Evolutionary conservation across 2,797 vertebrate species (phyloP).

Genomic region (Argyrosomus regius): DNA sequence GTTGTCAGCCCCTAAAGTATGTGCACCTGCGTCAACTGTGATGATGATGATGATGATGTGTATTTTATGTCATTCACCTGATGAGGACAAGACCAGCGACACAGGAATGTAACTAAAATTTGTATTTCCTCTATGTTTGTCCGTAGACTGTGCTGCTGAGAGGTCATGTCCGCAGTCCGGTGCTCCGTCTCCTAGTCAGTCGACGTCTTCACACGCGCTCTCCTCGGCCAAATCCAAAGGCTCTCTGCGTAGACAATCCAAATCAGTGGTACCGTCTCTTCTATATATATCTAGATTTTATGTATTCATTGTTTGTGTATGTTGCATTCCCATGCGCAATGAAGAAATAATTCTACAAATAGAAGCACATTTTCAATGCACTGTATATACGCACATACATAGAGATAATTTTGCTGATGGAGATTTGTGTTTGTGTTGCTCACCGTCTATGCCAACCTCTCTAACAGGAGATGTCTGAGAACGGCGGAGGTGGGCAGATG

Average conservation of each 20-base stretch:
- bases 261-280: conserved; percentile 86
- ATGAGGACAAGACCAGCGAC: neutral
- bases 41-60: neutral
- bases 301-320: too few relatives aligned
- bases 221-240: conserved; percentile 82
- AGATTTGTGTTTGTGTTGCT: neutral
- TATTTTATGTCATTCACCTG: neutral
- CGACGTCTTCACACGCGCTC: conserved; percentile 80
- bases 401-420: neutral
- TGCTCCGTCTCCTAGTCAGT: conserved; percentile 83
- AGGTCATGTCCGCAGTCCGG: conserved; percentile 89
- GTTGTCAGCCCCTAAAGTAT: conserved; percentile 34
- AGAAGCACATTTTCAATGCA: neutral
- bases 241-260: conserved; percentile 89
- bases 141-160: conserved; percentile 87
- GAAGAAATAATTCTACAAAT: neutral
- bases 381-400: neutral
- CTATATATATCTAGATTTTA: neutral
- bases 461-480: conserved; percentile 96
- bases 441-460: neutral
- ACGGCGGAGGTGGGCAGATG: conserved; percentile 89
- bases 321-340: neutral
- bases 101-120: too few relatives aligned
- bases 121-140: conserved; percentile 54
- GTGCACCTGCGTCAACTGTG: conserved; percentile 37